Conservation (phyloP, 2,888 invertebrate genomes). For the Sclerodermus sp. region DNA sequence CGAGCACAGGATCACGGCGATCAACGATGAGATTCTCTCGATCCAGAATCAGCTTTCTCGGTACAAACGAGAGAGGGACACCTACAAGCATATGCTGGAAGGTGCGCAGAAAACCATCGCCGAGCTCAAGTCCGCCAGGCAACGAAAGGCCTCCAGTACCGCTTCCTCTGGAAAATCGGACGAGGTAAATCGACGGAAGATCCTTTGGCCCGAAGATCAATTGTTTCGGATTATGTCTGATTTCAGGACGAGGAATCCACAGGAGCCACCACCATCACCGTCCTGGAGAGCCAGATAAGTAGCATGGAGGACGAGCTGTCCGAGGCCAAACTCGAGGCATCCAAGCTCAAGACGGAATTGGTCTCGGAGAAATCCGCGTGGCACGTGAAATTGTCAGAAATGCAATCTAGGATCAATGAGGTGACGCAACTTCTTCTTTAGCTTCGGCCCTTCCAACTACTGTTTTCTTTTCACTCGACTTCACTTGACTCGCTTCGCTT, state of each 20-base stretch:
- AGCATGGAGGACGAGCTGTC: slow-evolving; percentile 87
- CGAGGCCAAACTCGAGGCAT: slow-evolving; percentile 78
- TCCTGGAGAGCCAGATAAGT: slow-evolving; percentile 80
- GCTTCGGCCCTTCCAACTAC: too few species aligned
- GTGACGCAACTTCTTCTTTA: too few species aligned
- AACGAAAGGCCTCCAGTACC: slow-evolving; percentile 49
- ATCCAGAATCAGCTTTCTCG: slow-evolving; percentile 75
- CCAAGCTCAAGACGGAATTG: slow-evolving; percentile 85
- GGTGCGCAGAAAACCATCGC: slow-evolving; percentile 82
- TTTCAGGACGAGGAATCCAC: slow-evolving; percentile 26
- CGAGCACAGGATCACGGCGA: slow-evolving; percentile 79
- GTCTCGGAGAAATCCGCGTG: slow-evolving; percentile 84
- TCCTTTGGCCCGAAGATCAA: too few species aligned
- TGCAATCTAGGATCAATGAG: slow-evolving; percentile 86
- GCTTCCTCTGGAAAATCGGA: slow-evolving; percentile 72
- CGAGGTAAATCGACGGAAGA: slow-evolving; percentile 60
- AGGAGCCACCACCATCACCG: slow-evolving; percentile 63
- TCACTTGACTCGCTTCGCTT: slow-evolving; percentile 9
- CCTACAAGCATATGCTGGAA: slow-evolving; percentile 87
- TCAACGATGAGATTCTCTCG: slow-evolving; percentile 80
- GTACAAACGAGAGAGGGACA: slow-evolving; percentile 85
- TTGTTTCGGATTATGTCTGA: too few species aligned
- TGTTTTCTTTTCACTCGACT: too few species aligned
- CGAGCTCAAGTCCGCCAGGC: slow-evolving; percentile 66
- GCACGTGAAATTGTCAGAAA: slow-evolving; percentile 84